Base-by-base conservation (phyloP, 2,888 invertebrate species). In the Pogonocherus hispidulus region DNA sequence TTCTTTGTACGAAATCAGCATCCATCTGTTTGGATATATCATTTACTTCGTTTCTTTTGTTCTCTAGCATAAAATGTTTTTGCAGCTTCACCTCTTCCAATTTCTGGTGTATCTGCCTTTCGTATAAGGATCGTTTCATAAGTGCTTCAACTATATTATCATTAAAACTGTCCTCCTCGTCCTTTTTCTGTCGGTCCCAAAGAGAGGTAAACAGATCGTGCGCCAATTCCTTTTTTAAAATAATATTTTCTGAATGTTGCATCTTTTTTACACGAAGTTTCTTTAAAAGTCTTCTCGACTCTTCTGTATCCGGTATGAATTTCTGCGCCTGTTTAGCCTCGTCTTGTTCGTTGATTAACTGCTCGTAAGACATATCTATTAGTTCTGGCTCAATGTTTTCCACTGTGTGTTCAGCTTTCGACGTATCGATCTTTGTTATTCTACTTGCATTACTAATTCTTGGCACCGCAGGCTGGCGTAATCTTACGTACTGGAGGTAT, bases 91-190 rank as follows among this genome's bases (percentile, higher is more conserved):
- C 87, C 80, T 91, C 90, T 82, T 88, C 88, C 66, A 92, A 84
- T 83, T 90, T 90, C 37, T 88, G 88, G 52, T 89, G 86, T 86
- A 92, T 89, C 82, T 90, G 89, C 80, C 91, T 91, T 78, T 92
- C 92, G 80, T 89, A 91, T 49, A 88, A 86, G 0, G 91, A 90
- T 68, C 91, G 87, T 76, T 89, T 89, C 80, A 91, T 82, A 3
- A 91, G 86, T 75, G 89, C 90, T 64, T 86, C 86, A 0, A 88
- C 87, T 9, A 91, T 83, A 11, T 86, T 84, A 47, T 84, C 83
- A 71, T 90, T 88, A 22, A 88, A 82, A 70, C 86, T 86, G 8
- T 81, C 80, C 77, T 89, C 89, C 81, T 90, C 88, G 78, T 88
- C 87, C 18, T 83, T 83, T 44, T 88, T 80, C 20, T 90, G 84